Evolutionary conservation across 1,140 invertebrate species (phyloP).

Genomic region (Drosophila arawakana): DNA sequence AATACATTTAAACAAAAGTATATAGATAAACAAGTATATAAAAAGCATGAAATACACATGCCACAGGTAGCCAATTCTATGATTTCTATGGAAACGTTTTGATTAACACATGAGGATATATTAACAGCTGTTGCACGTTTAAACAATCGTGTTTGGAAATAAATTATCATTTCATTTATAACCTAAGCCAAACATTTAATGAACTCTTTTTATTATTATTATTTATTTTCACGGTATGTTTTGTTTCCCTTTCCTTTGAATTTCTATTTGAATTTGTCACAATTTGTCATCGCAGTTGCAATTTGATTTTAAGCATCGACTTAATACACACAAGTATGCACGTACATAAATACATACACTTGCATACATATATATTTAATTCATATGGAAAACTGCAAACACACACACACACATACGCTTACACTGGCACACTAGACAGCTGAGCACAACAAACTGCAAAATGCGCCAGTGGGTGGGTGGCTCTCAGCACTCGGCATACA

Average conservation of each 20-base stretch:
- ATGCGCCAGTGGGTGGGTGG: slow-evolving; percentile 53
- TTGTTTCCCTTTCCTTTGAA: slow-evolving; percentile 16
- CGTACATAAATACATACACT: neutral
- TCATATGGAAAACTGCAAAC: slow-evolving; percentile 24
- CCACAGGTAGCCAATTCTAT: neutral
- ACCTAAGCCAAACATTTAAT: neutral
- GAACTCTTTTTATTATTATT: neutral
- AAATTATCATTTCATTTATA: too few relatives aligned
- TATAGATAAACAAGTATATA: too few relatives aligned
- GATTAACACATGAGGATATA: neutral
- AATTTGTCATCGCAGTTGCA: slow-evolving; percentile 32
- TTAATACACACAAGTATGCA: slow-evolving; percentile 9
- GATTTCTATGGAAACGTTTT: neutral
- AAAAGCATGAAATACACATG: neutral
- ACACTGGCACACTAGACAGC: slow-evolving; percentile 25
- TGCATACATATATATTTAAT: slow-evolving; percentile 24
- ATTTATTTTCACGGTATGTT: slow-evolving; percentile 2
- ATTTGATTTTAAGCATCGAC: slow-evolving; percentile 28
- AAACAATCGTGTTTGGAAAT: slow-evolving; percentile 2
- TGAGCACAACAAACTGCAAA: slow-evolving; percentile 39
- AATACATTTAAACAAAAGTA: neutral
- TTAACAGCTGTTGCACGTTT: neutral
- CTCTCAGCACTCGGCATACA: slow-evolving; percentile 32
- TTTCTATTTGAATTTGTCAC: slow-evolving; percentile 21
- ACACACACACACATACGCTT: slow-evolving; percentile 13